Evolutionary conservation across 2,888 invertebrate genomes (phyloP), one percentile per base, ranked within the genome.

Genomic region (Drosophila maculinotata): DNA sequence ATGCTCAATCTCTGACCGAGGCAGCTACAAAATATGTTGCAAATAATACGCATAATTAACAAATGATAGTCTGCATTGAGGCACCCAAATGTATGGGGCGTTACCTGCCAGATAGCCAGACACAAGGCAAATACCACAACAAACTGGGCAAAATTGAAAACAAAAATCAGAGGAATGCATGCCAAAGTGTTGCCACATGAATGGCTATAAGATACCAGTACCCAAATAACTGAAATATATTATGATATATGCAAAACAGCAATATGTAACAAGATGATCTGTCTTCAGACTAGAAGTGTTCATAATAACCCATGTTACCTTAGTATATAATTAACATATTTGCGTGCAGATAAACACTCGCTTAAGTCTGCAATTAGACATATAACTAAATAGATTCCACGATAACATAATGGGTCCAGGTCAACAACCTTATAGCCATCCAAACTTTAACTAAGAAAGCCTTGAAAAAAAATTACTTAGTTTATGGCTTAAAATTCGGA

Each of bases 21-120:
- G 53, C 26, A 25, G 31, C 15, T n/a, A 20, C 25, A 51, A 54
- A 51, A 56, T 58, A 60, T 65, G 44, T 75, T 75, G 66, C 79
- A 78, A 78, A 78, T 78, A 76, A 76, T 79, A 70, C 70, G 73
- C 77, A 78, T 76, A 76, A 76, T 78, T 79, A 79, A 76, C 71
- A 67, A 68, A 75, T 76, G 76, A 79, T 79, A 62, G 62, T 52
- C 59, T 42, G 20, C 44, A 54, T 35, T 39, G 45, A 17, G 60
- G 52, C 53, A 36, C 35, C 28, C 53, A 71, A 71, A 64, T 54
- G 54, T 30, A 49, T 42, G 68, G 70, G 45, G 60, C 62, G 62
- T 56, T 56, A 25, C 56, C 56, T 28, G 57, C 38, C 31, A 47
- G 66, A 28, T 47, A 30, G 14, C 47, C 59, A 52, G 30, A 12